Percentiles rank a stretch among this genome's conserved stretches.
These are phyloP conservation scores for Stramonita haemastoma DNA, from an alignment of 2,888 invertebrate genomes.

Conservation along the genomic window DNA sequence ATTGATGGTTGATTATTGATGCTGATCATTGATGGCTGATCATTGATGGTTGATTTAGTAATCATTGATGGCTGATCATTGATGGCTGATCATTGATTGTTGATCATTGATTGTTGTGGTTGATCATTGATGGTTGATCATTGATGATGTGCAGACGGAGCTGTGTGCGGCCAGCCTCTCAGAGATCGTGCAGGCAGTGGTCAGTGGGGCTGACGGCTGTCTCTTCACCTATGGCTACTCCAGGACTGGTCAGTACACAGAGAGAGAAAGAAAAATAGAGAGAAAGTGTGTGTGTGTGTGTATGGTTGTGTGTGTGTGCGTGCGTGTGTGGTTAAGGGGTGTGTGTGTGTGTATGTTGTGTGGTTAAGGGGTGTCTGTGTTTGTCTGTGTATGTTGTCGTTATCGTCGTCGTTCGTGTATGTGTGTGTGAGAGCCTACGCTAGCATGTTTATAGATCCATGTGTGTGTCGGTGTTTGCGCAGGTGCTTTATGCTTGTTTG, in stretches of 20 bases:
- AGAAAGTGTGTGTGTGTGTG: background rate
- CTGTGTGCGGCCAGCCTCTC: constrained; percentile 93
- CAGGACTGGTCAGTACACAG: constrained; percentile 68
- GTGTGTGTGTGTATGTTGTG: no score
- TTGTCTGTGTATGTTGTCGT: no score
- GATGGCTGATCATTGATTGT: background rate
- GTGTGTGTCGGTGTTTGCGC: no score
- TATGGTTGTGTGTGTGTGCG: no score
- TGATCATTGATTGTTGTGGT: background rate
- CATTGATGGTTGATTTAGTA: background rate
- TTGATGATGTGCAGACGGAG: constrained; percentile 86
- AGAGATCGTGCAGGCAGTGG: constrained; percentile 95
- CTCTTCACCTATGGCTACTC: constrained; percentile 79
- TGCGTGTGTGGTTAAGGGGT: no score
- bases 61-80: no score
- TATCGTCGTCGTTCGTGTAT: no score
- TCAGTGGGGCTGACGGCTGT: constrained; percentile 93
- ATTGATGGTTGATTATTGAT: no score
- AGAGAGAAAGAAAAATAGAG: background rate
- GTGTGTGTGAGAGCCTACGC: no score
- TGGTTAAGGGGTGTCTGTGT: no score
- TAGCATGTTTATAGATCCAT: no score
- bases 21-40: background rate
- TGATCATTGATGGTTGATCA: constrained; percentile 5
- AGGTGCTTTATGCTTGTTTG: background rate